phyloP scores from a whole-genome alignment of 23 tunicate genomes.

The Halocynthia aurantium region DNA sequence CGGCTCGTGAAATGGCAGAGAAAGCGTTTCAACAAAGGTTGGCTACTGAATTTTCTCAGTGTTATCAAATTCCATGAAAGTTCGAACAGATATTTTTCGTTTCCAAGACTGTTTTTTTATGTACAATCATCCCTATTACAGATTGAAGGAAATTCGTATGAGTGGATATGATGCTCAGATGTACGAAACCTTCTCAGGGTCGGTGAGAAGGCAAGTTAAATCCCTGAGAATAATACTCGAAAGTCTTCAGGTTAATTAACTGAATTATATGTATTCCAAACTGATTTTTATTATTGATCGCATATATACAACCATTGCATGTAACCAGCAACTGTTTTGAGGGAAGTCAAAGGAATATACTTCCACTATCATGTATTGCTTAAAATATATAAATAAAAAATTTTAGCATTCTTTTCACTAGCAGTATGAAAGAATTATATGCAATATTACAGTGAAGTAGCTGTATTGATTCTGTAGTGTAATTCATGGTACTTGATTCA shows the following conservation, averaged over 20 bases:
- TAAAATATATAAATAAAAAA: too few relatives aligned
- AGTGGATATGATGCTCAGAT: conserved; percentile 88
- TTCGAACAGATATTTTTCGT: neutral
- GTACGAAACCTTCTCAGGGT: conserved; percentile 69
- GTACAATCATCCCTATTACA: neutral
- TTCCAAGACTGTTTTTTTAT: neutral
- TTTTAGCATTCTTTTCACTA: too few relatives aligned
- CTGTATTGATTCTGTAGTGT: too few relatives aligned
- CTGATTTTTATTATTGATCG: too few relatives aligned
- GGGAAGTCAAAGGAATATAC: too few relatives aligned
- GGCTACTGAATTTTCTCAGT: neutral
- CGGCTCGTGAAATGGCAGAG: conserved; percentile 83
- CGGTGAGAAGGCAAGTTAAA: conserved; percentile 75
- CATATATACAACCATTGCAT: too few relatives aligned
- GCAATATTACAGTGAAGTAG: too few relatives aligned
- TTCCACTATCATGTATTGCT: too few relatives aligned
- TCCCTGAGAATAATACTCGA: conserved; percentile 73
- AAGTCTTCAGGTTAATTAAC: conserved; percentile 55
- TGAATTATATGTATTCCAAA: neutral
- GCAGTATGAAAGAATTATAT: too few relatives aligned
- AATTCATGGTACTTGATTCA: neutral
- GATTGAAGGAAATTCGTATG: conserved; percentile 80
- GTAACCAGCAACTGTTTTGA: too few relatives aligned
- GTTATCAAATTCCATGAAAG: neutral
- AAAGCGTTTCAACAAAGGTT: conserved; percentile 88